Evolutionary conservation across 92 coral and sea anemone genomes (phyloP).

Genomic region (Actinernus sp.): DNA sequence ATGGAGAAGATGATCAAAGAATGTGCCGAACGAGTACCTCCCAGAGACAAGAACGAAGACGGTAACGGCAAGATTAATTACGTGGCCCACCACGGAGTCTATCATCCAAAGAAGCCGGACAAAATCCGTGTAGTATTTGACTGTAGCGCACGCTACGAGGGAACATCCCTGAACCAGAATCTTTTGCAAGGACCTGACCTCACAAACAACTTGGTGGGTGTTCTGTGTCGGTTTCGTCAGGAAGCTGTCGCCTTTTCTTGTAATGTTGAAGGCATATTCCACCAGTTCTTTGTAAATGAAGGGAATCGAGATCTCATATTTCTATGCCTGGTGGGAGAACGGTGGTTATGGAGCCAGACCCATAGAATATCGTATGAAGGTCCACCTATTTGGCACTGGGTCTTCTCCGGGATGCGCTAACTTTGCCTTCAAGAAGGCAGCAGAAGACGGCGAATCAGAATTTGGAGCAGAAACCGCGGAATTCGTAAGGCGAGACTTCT

Average conservation of each 20-base stretch:
- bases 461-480: constrained; percentile 37
- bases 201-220: constrained; percentile 34
- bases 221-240: too few species aligned
- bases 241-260: too few species aligned
- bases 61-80: constrained; percentile 19
- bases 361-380: constrained; percentile 68
- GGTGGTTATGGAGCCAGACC: constrained; percentile 29
- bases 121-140: too few species aligned
- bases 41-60: background rate
- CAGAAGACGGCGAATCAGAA: constrained; percentile 52
- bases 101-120: constrained; percentile 28
- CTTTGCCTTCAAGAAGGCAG: constrained; percentile 61
- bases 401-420: constrained; percentile 71
- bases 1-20: constrained; percentile 49
- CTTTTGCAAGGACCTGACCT: constrained; percentile 35
- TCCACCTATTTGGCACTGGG: constrained; percentile 69
- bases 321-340: constrained; percentile 64
- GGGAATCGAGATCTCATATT: constrained; percentile 55
- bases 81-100: constrained; percentile 27
- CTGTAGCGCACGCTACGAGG: constrained; percentile 8
- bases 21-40: constrained; percentile 43
- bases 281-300: constrained; percentile 52
- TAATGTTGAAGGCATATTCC: too few species aligned
- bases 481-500: constrained; percentile 33
- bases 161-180: constrained; percentile 35